Conservation (phyloP, 1,140 invertebrate species). For the Capitella teleta region DNA sequence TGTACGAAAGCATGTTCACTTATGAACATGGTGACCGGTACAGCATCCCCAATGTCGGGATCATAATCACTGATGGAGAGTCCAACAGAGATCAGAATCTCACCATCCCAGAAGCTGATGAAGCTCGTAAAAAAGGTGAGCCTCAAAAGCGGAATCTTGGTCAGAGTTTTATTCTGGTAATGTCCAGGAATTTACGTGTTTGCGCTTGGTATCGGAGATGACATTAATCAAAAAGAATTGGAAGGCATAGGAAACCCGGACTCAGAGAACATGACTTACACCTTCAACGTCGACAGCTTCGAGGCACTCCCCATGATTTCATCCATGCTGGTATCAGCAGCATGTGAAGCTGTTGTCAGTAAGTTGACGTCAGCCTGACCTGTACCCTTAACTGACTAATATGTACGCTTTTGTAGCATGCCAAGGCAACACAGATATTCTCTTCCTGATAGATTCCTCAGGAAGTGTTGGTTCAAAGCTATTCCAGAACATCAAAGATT, state of each 20-base stretch:
- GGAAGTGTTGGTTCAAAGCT: no score
- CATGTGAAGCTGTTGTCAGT: slow-evolving; percentile 2
- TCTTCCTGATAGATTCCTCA: no score
- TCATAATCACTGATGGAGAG: slow-evolving; percentile 21
- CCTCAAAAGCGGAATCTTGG: no score
- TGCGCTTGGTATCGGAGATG: slow-evolving; percentile 14
- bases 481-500: no score
- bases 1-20: slow-evolving; percentile 13
- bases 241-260: slow-evolving; percentile 17
- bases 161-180: no score
- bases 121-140: no score
- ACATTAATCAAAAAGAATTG: slow-evolving; percentile 14
- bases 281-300: not conserved
- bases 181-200: slow-evolving; percentile 10
- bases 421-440: no score
- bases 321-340: not conserved
- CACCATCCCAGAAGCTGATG: slow-evolving; percentile 5
- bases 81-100: slow-evolving; percentile 20
- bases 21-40: slow-evolving; percentile 5
- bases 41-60: slow-evolving; percentile 13
- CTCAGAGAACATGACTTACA: slow-evolving; percentile 10
- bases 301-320: not conserved
- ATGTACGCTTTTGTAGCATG: no score
- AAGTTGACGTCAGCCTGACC: no score
- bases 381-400: no score